Conservation (phyloP, 2,888 invertebrate genomes). For the Cyclophora punctaria region DNA sequence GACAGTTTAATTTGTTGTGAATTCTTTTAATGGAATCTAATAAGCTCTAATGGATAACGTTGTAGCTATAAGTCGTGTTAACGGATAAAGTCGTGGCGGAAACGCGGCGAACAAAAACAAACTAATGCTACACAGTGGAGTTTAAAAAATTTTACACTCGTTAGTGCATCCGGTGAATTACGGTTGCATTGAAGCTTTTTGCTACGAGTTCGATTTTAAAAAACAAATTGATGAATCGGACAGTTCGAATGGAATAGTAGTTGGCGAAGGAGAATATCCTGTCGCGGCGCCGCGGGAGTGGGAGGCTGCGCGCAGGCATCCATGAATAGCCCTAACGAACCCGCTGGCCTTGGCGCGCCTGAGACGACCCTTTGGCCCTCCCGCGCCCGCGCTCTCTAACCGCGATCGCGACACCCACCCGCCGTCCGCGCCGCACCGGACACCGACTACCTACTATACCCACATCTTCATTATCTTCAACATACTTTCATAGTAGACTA, state of each 20-base stretch:
- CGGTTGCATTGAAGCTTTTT: constrained; percentile 61
- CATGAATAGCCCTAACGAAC: constrained; percentile 74
- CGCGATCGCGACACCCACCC: constrained; percentile 3
- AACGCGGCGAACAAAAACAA: constrained; percentile 56
- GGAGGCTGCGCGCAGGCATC: constrained; percentile 56
- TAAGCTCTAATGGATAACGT: constrained; percentile 28
- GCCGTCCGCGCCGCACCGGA: constrained; percentile 7
- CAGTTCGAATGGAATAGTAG: constrained; percentile 41
- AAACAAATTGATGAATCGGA: constrained; percentile 59
- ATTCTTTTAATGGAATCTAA: constrained; percentile 27
- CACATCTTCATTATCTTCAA: constrained; percentile 7
- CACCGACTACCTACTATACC: too few relatives aligned
- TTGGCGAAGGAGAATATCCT: constrained; percentile 60
- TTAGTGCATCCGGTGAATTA: constrained; percentile 73
- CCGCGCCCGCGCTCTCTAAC: constrained; percentile 24
- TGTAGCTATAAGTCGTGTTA: constrained; percentile 27
- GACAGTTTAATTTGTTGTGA: constrained; percentile 22
- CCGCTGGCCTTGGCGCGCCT: constrained; percentile 59
- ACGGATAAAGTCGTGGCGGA: constrained; percentile 50
- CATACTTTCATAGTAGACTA: too few relatives aligned
- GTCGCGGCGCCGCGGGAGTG: constrained; percentile 44
- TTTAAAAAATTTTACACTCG: constrained; percentile 65
- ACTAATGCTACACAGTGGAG: constrained; percentile 44
- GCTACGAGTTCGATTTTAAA: constrained; percentile 46
- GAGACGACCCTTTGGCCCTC: constrained; percentile 42